Evolutionary conservation across 1,140 invertebrate genomes (phyloP).

Genomic region (Melanaphis sacchari): DNA sequence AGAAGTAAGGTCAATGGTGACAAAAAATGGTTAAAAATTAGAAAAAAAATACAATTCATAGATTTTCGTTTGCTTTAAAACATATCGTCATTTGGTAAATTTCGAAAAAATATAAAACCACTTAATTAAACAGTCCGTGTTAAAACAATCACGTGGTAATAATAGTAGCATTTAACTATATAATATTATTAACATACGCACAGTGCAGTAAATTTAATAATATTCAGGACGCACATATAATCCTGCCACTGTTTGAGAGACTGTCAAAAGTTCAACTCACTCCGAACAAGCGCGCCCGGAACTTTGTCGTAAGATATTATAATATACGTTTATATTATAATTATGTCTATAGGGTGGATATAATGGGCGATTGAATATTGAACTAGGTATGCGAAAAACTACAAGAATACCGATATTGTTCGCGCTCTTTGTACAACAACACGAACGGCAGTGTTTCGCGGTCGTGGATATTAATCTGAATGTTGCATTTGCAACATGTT

Average conservation of each 20-base stretch:
- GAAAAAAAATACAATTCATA: no score
- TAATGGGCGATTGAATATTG: neutral
- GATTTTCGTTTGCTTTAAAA: no score
- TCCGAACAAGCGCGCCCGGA: neutral
- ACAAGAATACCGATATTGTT: neutral
- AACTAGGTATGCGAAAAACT: neutral
- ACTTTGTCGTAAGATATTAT: neutral
- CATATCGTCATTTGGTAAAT: no score
- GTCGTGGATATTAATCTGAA: neutral
- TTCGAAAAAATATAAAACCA: no score
- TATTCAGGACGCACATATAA: neutral
- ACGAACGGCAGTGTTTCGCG: neutral
- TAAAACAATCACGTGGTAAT: no score
- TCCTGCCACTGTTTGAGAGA: neutral
- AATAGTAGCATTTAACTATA: no score
- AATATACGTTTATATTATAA: neutral
- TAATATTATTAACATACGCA: no score
- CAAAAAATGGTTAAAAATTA: no score
- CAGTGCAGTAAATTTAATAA: neutral
- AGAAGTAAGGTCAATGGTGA: no score
- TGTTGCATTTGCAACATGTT: neutral
- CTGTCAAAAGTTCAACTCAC: neutral
- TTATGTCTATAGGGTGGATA: neutral
- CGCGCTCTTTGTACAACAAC: neutral
- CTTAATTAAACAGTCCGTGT: no score